These are phyloP conservation scores for Ischnus inquisitorius DNA, from an alignment of 2,888 invertebrate genomes.

Conservation along the genomic window DNA sequence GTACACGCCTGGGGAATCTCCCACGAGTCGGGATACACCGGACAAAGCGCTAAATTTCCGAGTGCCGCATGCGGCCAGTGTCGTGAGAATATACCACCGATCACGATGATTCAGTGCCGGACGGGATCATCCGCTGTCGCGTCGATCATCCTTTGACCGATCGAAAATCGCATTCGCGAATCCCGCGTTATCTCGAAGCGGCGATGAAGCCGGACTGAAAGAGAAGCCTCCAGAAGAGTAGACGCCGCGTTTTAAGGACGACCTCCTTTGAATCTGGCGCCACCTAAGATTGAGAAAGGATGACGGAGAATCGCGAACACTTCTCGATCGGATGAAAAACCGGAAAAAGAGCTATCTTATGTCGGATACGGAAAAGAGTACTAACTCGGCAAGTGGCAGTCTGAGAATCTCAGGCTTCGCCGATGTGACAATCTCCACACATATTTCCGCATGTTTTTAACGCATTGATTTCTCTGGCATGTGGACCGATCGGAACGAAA, in stretches of 20 bases:
- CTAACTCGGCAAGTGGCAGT: no score
- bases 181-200: background rate
- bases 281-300: no score
- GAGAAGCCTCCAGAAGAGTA: background rate
- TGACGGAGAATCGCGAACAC: no score
- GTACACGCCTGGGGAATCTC: constrained; percentile 16
- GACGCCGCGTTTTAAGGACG: constrained; percentile 6
- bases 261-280: no score
- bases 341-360: no score
- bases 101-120: background rate
- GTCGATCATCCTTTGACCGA: constrained; percentile 15
- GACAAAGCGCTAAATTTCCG: constrained; percentile 26
- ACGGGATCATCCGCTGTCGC: background rate
- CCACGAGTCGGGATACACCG: constrained; percentile 18
- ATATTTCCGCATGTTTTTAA: no score
- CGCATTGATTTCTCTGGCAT: no score
- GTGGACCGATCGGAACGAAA: no score
- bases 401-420: no score
- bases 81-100: background rate
- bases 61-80: constrained; percentile 14
- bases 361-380: no score
- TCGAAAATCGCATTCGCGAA: constrained; percentile 11
- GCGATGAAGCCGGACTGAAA: background rate
- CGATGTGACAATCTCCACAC: no score
- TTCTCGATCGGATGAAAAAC: no score